A percentile compares a stretch with the other conserved stretches of the same genome.
Evolutionary conservation across 1,140 invertebrate species (phyloP).

Genomic region (Drosophila kikkawai): DNA sequence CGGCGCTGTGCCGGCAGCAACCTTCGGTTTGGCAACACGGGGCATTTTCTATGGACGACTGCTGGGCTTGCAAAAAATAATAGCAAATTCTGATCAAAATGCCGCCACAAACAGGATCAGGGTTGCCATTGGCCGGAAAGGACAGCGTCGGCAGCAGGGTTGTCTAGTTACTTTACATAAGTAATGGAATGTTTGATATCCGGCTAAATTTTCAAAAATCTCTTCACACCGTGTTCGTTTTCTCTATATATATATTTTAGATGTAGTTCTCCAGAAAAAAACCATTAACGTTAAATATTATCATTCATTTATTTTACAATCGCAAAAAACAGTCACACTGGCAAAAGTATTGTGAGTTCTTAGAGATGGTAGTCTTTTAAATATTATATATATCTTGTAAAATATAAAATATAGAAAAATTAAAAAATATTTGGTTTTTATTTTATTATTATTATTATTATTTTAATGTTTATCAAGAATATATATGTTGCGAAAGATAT

Average conservation of each 20-base stretch:
- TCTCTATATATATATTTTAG: no score
- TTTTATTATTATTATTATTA: no score
- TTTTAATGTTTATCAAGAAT: no score
- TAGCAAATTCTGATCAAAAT: conserved; percentile 30
- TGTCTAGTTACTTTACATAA: background rate
- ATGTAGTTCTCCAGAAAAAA: background rate
- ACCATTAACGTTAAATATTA: background rate
- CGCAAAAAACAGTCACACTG: background rate
- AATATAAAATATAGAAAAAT: no score
- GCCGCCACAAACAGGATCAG: conserved; percentile 35
- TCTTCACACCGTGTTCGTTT: no score
- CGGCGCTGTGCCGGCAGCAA: conserved; percentile 25
- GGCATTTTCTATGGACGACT: conserved; percentile 54
- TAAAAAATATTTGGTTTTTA: no score
- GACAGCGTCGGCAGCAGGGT: conserved; percentile 23
- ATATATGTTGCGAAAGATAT: no score
- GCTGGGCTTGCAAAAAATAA: background rate
- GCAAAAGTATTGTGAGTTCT: background rate
- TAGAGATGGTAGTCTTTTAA: background rate
- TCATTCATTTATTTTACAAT: background rate
- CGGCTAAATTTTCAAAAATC: no score
- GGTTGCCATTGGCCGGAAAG: conserved; percentile 14
- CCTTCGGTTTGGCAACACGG: conserved; percentile 61
- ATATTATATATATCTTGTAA: no score
- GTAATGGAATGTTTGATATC: background rate